Percentiles rank a stretch among this genome's conserved stretches.
These are phyloP conservation scores for Marasmarcha lunaedactyla DNA, from an alignment of 2,888 invertebrate species.

Conservation along the genomic window DNA sequence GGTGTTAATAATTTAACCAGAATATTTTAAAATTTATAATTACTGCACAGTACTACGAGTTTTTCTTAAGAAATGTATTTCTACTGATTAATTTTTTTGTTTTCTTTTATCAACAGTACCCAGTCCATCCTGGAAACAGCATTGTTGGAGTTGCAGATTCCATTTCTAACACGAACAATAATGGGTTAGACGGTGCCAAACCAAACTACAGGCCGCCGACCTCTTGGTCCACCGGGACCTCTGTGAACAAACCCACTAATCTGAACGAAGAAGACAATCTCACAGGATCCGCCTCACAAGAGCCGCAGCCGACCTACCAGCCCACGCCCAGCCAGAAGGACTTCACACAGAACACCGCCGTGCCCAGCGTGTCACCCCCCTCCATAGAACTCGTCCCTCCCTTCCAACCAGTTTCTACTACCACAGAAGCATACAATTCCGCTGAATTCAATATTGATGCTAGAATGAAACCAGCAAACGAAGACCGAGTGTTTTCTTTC, in stretches of 20 bases:
- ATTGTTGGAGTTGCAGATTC: slow-evolving; percentile 51
- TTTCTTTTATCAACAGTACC: no score
- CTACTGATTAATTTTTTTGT: no score
- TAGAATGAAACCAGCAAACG: slow-evolving; percentile 23
- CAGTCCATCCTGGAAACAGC: slow-evolving; percentile 46
- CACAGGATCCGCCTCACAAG: slow-evolving; percentile 32
- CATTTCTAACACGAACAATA: slow-evolving; percentile 42
- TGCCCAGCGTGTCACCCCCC: slow-evolving; percentile 24
- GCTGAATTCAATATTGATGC: slow-evolving; percentile 27
- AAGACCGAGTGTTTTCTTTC: slow-evolving; percentile 46
- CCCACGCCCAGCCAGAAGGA: slow-evolving; percentile 19
- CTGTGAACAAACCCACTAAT: slow-evolving; percentile 9
- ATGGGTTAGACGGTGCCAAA: slow-evolving; percentile 50
- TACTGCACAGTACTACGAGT: no score
- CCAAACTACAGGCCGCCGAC: slow-evolving; percentile 62
- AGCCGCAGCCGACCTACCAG: slow-evolving; percentile 29
- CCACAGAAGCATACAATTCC: slow-evolving; percentile 25
- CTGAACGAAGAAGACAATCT: slow-evolving; percentile 19
- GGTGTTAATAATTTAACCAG: no score
- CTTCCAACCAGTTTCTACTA: slow-evolving; percentile 24
- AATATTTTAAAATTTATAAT: no score
- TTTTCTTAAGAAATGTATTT: no score
- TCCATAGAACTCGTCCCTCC: slow-evolving; percentile 36
- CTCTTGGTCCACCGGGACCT: slow-evolving; percentile 65
- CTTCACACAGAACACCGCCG: slow-evolving; percentile 10